Evolutionary conservation across 2,113 vertebrate genomes (phyloP).

Genomic region (Porphyrio hochstetteri): DNA sequence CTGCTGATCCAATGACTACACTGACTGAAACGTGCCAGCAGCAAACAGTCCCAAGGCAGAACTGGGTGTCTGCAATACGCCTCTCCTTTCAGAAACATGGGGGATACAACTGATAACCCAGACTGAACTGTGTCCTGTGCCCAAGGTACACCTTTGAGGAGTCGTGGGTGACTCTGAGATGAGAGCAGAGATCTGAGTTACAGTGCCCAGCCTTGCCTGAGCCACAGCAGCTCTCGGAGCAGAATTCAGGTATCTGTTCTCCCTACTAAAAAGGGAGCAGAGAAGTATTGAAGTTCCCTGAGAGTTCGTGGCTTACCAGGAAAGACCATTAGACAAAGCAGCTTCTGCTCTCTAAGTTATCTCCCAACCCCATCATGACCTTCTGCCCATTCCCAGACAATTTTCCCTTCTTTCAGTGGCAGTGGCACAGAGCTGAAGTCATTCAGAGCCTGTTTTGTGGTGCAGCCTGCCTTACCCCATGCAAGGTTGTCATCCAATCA

Average conservation of each 20-base stretch:
- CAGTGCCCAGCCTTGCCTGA: background rate
- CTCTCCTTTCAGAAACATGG: background rate
- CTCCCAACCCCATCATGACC: background rate
- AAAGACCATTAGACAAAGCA: background rate
- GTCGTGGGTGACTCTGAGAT: background rate
- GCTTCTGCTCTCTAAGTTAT: background rate
- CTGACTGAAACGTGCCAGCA: background rate
- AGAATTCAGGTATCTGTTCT: background rate
- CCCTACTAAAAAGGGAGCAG: background rate
- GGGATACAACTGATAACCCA: background rate
- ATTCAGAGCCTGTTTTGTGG: rapidly evolving
- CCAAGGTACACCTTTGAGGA: background rate
- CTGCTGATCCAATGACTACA: background rate
- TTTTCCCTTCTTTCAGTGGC: background rate
- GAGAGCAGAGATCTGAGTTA: background rate
- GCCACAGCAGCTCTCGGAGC: background rate
- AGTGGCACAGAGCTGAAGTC: background rate
- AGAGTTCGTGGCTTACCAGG: rapidly evolving
- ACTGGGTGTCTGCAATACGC: rapidly evolving
- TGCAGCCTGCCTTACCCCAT: background rate
- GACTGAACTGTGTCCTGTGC: background rate
- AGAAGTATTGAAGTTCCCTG: background rate
- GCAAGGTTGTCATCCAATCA: rapidly evolving
- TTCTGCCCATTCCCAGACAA: background rate
- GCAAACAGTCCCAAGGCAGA: background rate